These are phyloP conservation scores for Andrena bucephala DNA, from an alignment of 2,888 invertebrate species.

Conservation along the genomic window DNA sequence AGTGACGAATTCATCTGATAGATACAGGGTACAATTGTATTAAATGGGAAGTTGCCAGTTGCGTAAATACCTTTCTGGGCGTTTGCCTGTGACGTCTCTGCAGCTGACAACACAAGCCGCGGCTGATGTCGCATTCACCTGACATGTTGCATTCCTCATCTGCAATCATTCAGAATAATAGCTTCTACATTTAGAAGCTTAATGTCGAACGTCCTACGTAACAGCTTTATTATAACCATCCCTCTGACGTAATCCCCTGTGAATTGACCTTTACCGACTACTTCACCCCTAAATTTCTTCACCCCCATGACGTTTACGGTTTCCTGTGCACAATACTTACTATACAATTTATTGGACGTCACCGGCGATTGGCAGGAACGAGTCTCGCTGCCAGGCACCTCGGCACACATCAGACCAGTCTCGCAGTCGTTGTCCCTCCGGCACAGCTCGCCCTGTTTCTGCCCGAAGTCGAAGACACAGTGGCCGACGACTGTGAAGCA, in stretches of 20 bases:
- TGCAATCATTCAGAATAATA: conserved; percentile 68
- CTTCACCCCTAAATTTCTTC: neutral
- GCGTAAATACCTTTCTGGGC: conserved; percentile 89
- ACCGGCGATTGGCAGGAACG: conserved; percentile 93
- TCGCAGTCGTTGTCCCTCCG: conserved; percentile 94
- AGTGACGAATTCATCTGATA: no score
- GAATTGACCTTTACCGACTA: conserved; percentile 46
- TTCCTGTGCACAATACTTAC: conserved; percentile 79
- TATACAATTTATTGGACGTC: conserved; percentile 92
- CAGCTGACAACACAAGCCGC: conserved; percentile 95
- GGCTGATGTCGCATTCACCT: conserved; percentile 93
- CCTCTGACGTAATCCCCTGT: conserved; percentile 46
- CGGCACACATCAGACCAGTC: conserved; percentile 92
- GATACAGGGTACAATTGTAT: no score
- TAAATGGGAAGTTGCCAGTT: neutral
- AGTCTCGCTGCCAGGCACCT: conserved; percentile 88
- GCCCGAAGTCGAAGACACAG: conserved; percentile 90
- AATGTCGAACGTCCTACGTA: neutral
- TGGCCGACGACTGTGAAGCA: conserved; percentile 87
- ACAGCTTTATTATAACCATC: conserved; percentile 24
- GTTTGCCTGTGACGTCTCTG: conserved; percentile 94
- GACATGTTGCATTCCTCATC: conserved; percentile 93
- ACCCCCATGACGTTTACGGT: neutral
- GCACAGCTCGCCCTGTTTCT: conserved; percentile 93
- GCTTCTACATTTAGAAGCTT: conserved; percentile 5